A percentile compares a stretch with the other conserved stretches of the same genome.
phyloP scores from a whole-genome alignment of 2,888 invertebrate genomes.

The Andrena bucephala region DNA sequence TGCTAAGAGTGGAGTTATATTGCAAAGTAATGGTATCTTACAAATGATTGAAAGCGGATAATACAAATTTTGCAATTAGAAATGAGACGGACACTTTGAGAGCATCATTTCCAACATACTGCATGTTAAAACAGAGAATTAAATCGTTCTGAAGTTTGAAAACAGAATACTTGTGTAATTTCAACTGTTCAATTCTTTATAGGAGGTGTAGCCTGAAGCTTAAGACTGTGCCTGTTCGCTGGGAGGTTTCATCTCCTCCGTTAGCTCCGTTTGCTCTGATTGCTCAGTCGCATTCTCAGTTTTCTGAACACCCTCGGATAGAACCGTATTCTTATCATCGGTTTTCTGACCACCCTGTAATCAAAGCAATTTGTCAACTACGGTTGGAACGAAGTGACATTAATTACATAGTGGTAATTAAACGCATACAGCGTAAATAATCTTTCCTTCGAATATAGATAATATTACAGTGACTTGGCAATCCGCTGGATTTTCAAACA shows the following conservation, averaged over 20 bases:
- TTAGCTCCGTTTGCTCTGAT: slow-evolving; percentile 82
- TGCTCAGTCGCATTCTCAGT: slow-evolving; percentile 82
- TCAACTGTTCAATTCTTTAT: slow-evolving; percentile 71
- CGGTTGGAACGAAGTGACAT: slow-evolving; percentile 30
- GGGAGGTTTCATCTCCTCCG: slow-evolving; percentile 83
- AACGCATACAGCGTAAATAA: slow-evolving; percentile 37
- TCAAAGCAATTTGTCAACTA: slow-evolving; percentile 81
- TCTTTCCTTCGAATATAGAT: slow-evolving; percentile 1
- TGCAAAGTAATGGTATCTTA: slow-evolving; percentile 54
- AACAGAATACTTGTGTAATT: slow-evolving; percentile 73
- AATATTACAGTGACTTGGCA: background rate
- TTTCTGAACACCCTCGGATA: slow-evolving; percentile 84
- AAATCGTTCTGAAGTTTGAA: slow-evolving; percentile 76
- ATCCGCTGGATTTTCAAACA: background rate
- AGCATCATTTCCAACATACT: slow-evolving; percentile 38
- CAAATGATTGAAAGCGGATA: slow-evolving; percentile 44
- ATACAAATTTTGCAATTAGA: slow-evolving; percentile 45
- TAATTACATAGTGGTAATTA: slow-evolving; percentile 48
- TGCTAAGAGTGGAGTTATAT: slow-evolving; percentile 58
- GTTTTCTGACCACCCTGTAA: slow-evolving; percentile 84
- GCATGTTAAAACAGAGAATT: slow-evolving; percentile 41
- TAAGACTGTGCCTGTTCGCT: slow-evolving; percentile 85
- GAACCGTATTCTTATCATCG: slow-evolving; percentile 82
- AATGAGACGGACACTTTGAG: slow-evolving; percentile 43
- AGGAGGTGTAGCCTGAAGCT: slow-evolving; percentile 84